Base-by-base conservation (phyloP, 2,888 invertebrate genomes). In the Hypselothyrea guttata region DNA sequence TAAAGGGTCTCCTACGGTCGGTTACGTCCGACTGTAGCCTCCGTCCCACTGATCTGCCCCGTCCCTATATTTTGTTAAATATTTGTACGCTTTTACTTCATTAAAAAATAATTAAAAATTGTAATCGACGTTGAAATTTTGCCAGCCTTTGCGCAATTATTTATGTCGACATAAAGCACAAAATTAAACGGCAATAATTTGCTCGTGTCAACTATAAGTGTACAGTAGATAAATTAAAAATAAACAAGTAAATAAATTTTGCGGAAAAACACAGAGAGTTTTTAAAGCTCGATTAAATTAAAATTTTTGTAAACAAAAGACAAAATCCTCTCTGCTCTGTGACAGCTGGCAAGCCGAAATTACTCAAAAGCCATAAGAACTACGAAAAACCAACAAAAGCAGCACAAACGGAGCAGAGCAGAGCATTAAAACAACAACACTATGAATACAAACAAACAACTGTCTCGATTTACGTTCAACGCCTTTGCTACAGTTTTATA, bases 111-210 rank as follows among this genome's bases (percentile, higher is more conserved):
- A 79, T 79, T 84, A 84, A 79, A 78, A 79, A 74, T 60, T 78
- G 68, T 75, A 72, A 85, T 67, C 79, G 75, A 64, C 63, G 63
- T 63, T 42, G 47, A 52, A 57, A 70, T 82, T 78, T 60, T 85
- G 85, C 58, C 68, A 41, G 83, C 60, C 69, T 78, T 68, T 75
- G 75, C 85, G 71, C 64, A 84, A 84, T 84, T 82, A 82, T 78
- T 78, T 82, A 77, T 84, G 74, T 60, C 47, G 67, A 52, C 71
- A 78, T 77, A 74, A 82, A 77, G 65, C 62, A 82, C 75, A 67
- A 82, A 84, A 84, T 82, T 82, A 84, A 79, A 79, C 58, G 83
- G 78, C 71, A 79, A 78, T 79, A 82, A 79, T 84, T 84, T 82
- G 65, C 68, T 68, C 45, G 38, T 82, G 78, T 79, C 85, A 68